phyloP scores from a whole-genome alignment of 2,888 invertebrate species.

The Drosophila borealis region DNA sequence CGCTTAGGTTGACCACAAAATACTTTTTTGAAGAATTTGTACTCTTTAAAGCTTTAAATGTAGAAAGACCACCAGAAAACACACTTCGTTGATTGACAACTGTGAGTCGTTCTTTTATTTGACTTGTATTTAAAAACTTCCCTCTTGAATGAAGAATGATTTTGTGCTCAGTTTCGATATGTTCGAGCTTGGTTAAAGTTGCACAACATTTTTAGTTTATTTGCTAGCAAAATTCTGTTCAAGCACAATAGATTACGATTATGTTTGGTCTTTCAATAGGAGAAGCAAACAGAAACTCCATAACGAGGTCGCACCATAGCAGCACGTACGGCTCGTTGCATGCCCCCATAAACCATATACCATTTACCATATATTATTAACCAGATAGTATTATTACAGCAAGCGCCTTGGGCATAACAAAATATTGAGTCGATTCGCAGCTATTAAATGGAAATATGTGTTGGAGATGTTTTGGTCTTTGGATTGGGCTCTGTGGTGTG shows the following conservation, averaged over 20 bases:
- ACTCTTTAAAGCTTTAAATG: no score
- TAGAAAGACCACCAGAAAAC: no score
- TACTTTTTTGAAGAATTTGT: no score
- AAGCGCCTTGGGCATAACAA: slow-evolving; percentile 53
- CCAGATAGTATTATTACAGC: slow-evolving; percentile 28
- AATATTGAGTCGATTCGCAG: slow-evolving; percentile 50
- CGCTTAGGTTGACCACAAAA: no score
- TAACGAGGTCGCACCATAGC: slow-evolving; percentile 47
- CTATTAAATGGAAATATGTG: slow-evolving; percentile 8
- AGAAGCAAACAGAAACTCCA: background rate
- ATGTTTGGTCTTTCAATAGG: slow-evolving; percentile 26
- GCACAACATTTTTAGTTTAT: no score
- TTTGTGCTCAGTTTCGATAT: no score
- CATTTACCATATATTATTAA: slow-evolving; percentile 8
- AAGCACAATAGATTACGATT: slow-evolving; percentile 26
- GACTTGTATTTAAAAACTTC: no score
- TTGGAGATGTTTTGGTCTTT: slow-evolving; percentile 2
- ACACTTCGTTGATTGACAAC: no score
- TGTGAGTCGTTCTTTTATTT: no score
- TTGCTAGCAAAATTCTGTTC: no score
- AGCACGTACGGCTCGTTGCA: slow-evolving; percentile 37
- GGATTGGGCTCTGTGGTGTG: slow-evolving; percentile 8
- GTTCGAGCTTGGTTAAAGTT: no score
- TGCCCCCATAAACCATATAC: slow-evolving; percentile 29
- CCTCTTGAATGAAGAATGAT: no score